phyloP scores from a whole-genome alignment of 1,140 invertebrate species.

The Pectinophora gossypiella region DNA sequence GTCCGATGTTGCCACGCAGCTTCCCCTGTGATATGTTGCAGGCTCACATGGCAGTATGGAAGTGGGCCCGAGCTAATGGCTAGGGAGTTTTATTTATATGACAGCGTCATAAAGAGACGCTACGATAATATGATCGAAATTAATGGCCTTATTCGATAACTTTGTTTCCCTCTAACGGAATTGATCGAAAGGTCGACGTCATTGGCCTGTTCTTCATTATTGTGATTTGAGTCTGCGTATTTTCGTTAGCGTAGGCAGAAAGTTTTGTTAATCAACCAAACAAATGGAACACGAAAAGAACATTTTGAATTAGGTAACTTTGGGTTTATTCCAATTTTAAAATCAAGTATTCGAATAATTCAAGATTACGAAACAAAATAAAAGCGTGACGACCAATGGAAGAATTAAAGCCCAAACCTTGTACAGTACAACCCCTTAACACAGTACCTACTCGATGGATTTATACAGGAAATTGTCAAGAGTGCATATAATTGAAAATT shows the following conservation, averaged over 20 bases:
- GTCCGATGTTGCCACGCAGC: slow-evolving; percentile 28
- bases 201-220: not conserved
- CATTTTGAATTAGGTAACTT: too few relatives aligned
- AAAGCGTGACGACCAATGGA: slow-evolving; percentile 13
- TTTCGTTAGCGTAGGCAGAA: too few relatives aligned
- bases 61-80: slow-evolving; percentile 33
- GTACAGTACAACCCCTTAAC: too few relatives aligned
- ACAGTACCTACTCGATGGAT: slow-evolving; percentile 18
- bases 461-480: slow-evolving; percentile 24
- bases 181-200: slow-evolving; percentile 11
- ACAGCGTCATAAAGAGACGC: slow-evolving; percentile 39
- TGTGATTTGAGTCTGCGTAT: too few relatives aligned
- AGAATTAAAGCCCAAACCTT: slow-evolving; percentile 17
- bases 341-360: not conserved
- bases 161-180: slow-evolving; percentile 19
- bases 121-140: slow-evolving; percentile 42
- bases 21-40: slow-evolving; percentile 43
- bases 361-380: slow-evolving; percentile 13
- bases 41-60: slow-evolving; percentile 23
- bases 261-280: too few relatives aligned
- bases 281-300: too few relatives aligned
- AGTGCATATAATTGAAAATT: slow-evolving; percentile 30
- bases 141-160: slow-evolving; percentile 27
- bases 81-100: slow-evolving; percentile 51
- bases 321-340: too few relatives aligned